Evolutionary conservation across 2,113 vertebrate genomes (phyloP).

Genomic region (Oncorhynchus kisutch): DNA sequence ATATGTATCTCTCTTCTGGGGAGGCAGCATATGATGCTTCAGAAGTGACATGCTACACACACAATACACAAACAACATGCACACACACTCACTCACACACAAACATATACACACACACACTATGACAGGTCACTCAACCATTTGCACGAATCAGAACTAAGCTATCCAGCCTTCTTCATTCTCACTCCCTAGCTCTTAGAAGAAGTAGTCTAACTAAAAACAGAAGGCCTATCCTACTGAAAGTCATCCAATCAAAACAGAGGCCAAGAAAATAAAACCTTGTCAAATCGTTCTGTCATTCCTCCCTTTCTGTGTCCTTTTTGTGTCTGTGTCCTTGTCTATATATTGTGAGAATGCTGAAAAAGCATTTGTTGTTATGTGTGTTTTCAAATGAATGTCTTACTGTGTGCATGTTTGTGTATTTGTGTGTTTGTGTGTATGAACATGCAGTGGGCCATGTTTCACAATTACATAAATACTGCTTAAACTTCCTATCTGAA

Average conservation of each 20-base stretch:
- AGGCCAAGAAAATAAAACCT: not conserved
- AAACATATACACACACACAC: not conserved
- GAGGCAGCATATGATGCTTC: not conserved
- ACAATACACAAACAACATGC: not conserved
- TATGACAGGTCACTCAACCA: not conserved
- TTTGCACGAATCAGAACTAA: not conserved
- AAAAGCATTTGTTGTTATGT: not conserved
- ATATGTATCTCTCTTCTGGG: not conserved
- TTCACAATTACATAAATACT: not conserved
- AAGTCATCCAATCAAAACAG: not conserved
- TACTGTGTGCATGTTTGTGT: not conserved
- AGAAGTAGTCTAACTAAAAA: not conserved
- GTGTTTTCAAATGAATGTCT: not conserved
- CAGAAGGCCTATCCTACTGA: not conserved
- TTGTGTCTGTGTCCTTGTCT: constrained; percentile 8
- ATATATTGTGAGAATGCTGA: not conserved
- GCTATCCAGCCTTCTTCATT: not conserved
- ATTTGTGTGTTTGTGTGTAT: not conserved
- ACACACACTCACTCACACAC: not conserved
- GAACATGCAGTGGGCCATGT: not conserved
- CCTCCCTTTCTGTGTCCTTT: not conserved
- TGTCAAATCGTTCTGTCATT: not conserved
- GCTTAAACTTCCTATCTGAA: not conserved
- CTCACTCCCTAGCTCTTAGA: not conserved
- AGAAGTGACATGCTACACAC: not conserved